These are phyloP conservation scores for Thymelicus lineola DNA, from an alignment of 2,888 invertebrate genomes.

Conservation along the genomic window DNA sequence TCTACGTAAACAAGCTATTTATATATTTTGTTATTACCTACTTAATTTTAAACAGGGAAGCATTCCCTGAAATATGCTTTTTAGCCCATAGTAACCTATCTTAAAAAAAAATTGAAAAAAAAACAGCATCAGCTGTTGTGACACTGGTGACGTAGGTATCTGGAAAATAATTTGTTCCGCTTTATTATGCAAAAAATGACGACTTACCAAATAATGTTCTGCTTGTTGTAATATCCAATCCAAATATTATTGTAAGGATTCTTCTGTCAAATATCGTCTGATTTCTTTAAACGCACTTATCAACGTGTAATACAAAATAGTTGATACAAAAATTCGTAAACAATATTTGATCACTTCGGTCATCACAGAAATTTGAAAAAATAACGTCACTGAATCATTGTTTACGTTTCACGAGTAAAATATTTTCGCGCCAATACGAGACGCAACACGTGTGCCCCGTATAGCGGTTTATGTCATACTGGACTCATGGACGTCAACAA, in stretches of 20 bases:
- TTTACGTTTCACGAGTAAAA: constrained; percentile 42
- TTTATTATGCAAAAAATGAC: constrained; percentile 1
- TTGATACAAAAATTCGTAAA: constrained; percentile 64
- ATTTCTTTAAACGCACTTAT: constrained; percentile 71
- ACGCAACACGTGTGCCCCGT: constrained; percentile 50
- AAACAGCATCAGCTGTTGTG: too few species aligned
- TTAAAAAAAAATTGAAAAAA: too few species aligned
- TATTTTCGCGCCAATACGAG: constrained; percentile 55
- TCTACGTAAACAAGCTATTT: too few species aligned
- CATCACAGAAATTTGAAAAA: constrained; percentile 62
- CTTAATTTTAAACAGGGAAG: too few species aligned
- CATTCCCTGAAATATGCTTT: too few species aligned
- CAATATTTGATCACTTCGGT: constrained; percentile 69
- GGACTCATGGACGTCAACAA: constrained; percentile 58
- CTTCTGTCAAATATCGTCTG: constrained; percentile 62
- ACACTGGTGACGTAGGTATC: too few species aligned
- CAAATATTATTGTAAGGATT: constrained; percentile 48
- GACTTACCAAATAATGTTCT: constrained; percentile 45
- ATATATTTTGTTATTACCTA: too few species aligned
- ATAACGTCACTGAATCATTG: constrained; percentile 33
- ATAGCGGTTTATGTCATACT: constrained; percentile 61
- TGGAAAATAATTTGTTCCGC: neutral
- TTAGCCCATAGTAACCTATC: too few species aligned
- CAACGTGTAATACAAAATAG: constrained; percentile 69
- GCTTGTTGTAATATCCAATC: constrained; percentile 44